A percentile compares a stretch with the other conserved stretches of the same genome.
Conservation (phyloP, 2,888 invertebrate genomes). For the Drosophila picticornis region DNA sequence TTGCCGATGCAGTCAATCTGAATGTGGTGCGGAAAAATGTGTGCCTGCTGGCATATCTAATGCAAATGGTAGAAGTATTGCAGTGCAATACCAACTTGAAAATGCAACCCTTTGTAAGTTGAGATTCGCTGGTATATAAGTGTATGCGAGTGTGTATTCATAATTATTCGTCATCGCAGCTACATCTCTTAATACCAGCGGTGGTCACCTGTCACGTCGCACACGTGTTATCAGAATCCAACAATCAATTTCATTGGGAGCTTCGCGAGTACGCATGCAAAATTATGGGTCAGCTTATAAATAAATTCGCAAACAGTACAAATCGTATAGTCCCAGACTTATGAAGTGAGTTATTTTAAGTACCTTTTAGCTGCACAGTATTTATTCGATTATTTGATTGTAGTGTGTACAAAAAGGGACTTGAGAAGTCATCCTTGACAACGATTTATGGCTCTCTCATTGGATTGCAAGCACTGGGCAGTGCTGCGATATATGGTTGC, state of each 20-base stretch:
- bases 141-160: neutral
- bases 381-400: neutral
- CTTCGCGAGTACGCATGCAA: neutral
- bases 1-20: neutral
- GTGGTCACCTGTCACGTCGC: neutral
- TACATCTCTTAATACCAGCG: neutral
- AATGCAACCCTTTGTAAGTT: neutral
- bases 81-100: neutral
- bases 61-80: neutral
- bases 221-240: fast-evolving
- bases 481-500: neutral
- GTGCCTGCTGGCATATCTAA: neutral
- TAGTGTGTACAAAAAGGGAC: neutral
- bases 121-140: neutral
- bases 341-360: neutral
- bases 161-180: neutral
- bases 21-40: neutral
- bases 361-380: too few species aligned
- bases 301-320: neutral
- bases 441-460: conserved; percentile 1
- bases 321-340: neutral
- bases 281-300: neutral
- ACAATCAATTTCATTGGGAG: fast-evolving
- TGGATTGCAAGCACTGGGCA: neutral
- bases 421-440: neutral